These are phyloP conservation scores for Pundamilia nyererei DNA, from an alignment of 2,113 vertebrate genomes.

Conservation along the genomic window DNA sequence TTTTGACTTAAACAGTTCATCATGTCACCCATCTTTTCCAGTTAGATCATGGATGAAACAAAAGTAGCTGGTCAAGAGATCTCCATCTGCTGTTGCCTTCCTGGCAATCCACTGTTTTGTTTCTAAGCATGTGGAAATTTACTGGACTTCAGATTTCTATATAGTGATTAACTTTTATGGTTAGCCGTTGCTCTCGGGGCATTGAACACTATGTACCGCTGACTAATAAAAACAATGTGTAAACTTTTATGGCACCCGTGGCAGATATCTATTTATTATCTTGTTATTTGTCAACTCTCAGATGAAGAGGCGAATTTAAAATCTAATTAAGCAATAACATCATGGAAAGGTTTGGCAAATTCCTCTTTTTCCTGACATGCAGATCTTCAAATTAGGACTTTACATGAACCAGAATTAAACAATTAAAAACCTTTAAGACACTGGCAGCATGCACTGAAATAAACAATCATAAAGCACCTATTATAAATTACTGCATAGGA, in stretches of 20 bases:
- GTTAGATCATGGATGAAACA: slow-evolving; percentile 3
- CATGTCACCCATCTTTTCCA: not conserved
- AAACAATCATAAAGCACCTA: not conserved
- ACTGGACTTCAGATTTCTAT: slow-evolving; percentile 78
- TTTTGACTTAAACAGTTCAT: not conserved
- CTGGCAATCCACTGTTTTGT: slow-evolving; percentile 52
- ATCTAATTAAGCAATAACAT: slow-evolving; percentile 64
- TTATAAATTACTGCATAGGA: not conserved
- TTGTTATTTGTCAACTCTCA: slow-evolving; percentile 73
- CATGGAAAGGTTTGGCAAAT: slow-evolving; percentile 67
- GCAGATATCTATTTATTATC: slow-evolving; percentile 71
- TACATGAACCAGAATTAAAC: not conserved
- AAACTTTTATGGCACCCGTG: slow-evolving; percentile 74
- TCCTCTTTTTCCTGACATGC: slow-evolving; percentile 13
- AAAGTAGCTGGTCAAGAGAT: not conserved
- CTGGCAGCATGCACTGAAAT: not conserved
- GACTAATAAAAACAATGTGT: slow-evolving; percentile 79
- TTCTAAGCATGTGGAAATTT: slow-evolving; percentile 76
- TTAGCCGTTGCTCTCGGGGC: slow-evolving; percentile 70
- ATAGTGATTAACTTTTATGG: slow-evolving; percentile 82
- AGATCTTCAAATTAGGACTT: not conserved
- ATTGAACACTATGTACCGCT: slow-evolving; percentile 74
- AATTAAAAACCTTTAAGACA: not conserved
- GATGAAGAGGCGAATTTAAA: slow-evolving; percentile 65
- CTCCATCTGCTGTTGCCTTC: slow-evolving; percentile 58